Base-by-base conservation (phyloP, 1,140 invertebrate species). In the Orchestia grillus region DNA sequence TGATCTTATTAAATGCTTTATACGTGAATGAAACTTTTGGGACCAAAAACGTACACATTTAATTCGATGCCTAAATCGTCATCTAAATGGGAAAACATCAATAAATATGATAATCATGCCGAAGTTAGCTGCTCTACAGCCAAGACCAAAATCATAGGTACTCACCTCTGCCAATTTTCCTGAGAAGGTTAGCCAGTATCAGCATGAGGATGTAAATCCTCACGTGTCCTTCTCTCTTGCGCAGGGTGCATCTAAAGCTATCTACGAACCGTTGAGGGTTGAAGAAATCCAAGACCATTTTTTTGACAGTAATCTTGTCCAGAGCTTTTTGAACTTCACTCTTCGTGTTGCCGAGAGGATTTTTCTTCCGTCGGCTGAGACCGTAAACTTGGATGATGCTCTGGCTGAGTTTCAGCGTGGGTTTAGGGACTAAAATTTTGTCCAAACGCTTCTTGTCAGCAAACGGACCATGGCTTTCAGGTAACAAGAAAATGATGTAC, bases 381-480 rank as follows among this genome's bases (percentile, higher is more conserved):
- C 96, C 96, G 87, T 97, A 97, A 16, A 97, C 96, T 96, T 96
- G 96, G n/a, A 96, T 96, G 6, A 97, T 95, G 62, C 96, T 97
- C 87, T 97, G 96, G 41, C 96, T 96, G 8, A 97, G 96, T 40
- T 96, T 45, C 87, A 96, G 95, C 6, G 96, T 96, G 36, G 96
- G 96, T 88, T 97, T 97, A 28, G 96, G 96, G 11, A 92, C 95
- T 53, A 96, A 87, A 47, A 97, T 96, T 96, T 97, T 97, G 44
- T 96, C 95, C n/a, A 97, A 96, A 44, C 96, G 96, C 91, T 96
- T 77, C 53, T 96, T 96, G 96, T 97, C 96, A 44, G 96, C 96
- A 95, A 97, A 97, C 62, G 96, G 96, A 45, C 96, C 96, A 53
- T 97, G 96, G 91, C 96, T 97, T 95, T 97, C 96, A 16, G 96